phyloP scores from a whole-genome alignment of 2,797 vertebrate genomes.

The Myotis pilosus region DNA sequence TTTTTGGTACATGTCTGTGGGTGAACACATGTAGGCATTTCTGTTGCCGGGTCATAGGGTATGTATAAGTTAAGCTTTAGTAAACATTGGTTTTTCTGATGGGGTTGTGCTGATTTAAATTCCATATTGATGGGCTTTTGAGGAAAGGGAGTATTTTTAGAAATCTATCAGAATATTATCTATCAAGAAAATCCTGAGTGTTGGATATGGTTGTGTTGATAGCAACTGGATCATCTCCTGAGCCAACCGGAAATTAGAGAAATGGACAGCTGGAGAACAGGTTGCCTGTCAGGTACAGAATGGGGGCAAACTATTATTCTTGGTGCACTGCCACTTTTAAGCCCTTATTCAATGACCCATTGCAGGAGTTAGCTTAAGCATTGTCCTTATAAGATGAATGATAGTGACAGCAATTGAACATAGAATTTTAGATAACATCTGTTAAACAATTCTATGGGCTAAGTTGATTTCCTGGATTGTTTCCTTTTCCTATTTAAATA shows the following conservation, averaged over 20 bases:
- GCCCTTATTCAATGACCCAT: background rate
- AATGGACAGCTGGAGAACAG: background rate
- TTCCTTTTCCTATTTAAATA: conserved; percentile 58
- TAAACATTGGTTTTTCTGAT: conserved; percentile 44
- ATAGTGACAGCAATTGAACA: background rate
- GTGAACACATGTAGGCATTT: conserved; percentile 24
- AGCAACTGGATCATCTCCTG: background rate
- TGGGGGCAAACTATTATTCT: background rate
- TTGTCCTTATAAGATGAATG: background rate
- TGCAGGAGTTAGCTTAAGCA: conserved; percentile 26
- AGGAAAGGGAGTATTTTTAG: background rate
- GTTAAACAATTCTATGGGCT: conserved; percentile 24
- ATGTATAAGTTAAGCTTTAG: conserved; percentile 17
- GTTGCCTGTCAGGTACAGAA: background rate
- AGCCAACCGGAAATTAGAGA: background rate
- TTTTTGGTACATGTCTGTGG: background rate
- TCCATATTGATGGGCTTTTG: conserved; percentile 26
- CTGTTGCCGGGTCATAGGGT: background rate
- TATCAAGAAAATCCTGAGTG: background rate
- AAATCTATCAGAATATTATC: conserved; percentile 3
- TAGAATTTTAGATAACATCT: conserved; percentile 45
- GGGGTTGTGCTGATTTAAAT: background rate
- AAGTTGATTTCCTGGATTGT: conserved; percentile 47
- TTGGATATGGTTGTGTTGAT: background rate
- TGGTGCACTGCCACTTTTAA: background rate